phyloP scores from a whole-genome alignment of 2,797 vertebrate species.

The Liparis tanakae region DNA sequence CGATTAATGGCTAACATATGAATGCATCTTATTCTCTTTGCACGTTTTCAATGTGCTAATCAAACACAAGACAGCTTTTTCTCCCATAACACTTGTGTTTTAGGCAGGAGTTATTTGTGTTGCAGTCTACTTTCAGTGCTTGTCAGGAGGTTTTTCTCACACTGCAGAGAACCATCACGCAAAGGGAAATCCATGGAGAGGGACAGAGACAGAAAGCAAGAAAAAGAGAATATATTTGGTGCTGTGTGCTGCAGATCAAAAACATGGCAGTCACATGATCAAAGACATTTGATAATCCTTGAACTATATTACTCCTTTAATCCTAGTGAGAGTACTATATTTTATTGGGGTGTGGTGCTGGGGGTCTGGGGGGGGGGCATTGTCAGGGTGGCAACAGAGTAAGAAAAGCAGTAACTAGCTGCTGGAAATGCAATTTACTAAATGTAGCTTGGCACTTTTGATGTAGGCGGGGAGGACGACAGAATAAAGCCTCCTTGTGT shows the following conservation, averaged over 20 bases:
- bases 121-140: conserved; percentile 54
- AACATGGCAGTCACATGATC: conserved; percentile 82
- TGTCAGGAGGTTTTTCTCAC: conserved; percentile 75
- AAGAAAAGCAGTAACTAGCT: conserved; percentile 67
- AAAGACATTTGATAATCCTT: conserved; percentile 84
- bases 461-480: conserved; percentile 60
- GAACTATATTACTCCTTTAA: conserved; percentile 81
- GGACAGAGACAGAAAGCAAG: conserved; percentile 63
- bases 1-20: conserved; percentile 14
- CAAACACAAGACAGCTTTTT: conserved; percentile 18
- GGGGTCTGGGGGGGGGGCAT: conserved; percentile 5
- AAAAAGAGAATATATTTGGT: conserved; percentile 76
- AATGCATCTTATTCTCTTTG: conserved; percentile 6
- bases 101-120: conserved; percentile 29
- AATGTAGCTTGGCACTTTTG: conserved; percentile 68
- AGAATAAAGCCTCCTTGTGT: conserved; percentile 77
- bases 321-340: conserved; percentile 74
- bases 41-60: conserved; percentile 17
- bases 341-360: conserved; percentile 48
- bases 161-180: conserved; percentile 68
- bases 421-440: conserved; percentile 72
- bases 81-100: conserved; percentile 39
- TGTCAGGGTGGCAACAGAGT: conserved; percentile 59
- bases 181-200: conserved; percentile 69
- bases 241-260: conserved; percentile 78